Evolutionary conservation across 2,888 invertebrate species (phyloP), one percentile per base, ranked within the genome.

Genomic region (Aleiodes alternator): DNA sequence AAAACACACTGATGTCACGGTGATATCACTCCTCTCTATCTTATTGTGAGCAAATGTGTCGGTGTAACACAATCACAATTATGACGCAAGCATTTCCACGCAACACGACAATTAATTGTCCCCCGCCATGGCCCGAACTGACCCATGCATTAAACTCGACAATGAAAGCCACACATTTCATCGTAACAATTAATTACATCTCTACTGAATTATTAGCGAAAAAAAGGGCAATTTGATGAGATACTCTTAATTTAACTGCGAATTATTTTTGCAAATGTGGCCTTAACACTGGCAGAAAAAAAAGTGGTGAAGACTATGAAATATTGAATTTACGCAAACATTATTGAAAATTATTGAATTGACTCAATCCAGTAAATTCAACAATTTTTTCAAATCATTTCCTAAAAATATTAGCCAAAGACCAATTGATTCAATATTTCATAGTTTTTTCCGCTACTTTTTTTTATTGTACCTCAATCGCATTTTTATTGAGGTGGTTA

Each of bases 51-150:
- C 64, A 75, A 75, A 70, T 70, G 31, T 61, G 53, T 31, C 51
- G 38, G 51, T 75, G 64, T 70, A 72, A 53, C 31, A 75, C 70
- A 75, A 75, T 64, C 57, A 75, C 51, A 75, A 75, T 75, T 75
- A 75, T 75, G 70, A 75, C 59, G 66, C 70, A 75, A 75, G 64
- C 64, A 70, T 48, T 64, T 75, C 55, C 70, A 70, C 64, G 64
- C 69, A 70, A 64, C 48, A 12, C 34, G 55, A 56, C 69, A 69
- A 55, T 51, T 69, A 55, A 53, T 61, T 74, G 59, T 61, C 48
- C 55, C 55, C 69, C 55, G 61, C 69, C 69, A 48, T 50, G 43
- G 23, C 9, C 53, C 51, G n/a, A 61, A 53, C 57, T 74, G 64
- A 74, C 61, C 69, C 69, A 74, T 43, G 61, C 74, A 43, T 51